phyloP scores from a whole-genome alignment of 2,113 vertebrate species.

The Aplodontia rufa region DNA sequence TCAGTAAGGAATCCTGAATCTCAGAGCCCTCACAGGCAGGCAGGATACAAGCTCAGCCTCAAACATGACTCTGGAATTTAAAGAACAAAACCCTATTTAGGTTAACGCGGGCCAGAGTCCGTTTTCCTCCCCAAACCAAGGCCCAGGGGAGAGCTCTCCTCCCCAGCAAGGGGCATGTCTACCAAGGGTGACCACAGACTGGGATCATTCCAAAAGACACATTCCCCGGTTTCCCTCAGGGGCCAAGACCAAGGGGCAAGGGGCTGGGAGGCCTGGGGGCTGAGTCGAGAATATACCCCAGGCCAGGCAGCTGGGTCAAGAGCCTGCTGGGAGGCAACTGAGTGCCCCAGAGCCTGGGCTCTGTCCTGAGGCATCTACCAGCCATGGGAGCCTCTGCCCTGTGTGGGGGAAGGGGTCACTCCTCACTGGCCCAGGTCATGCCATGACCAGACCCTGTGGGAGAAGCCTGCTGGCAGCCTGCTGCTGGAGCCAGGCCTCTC shows the following conservation, averaged over 20 bases:
- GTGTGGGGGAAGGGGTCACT: neutral
- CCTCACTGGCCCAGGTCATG: no score
- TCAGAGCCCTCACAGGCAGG: neutral
- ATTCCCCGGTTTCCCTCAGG: neutral
- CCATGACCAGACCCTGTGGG: neutral
- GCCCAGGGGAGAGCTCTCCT: neutral
- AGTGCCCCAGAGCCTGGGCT: neutral
- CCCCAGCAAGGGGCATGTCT: neutral
- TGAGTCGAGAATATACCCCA: fast-evolving
- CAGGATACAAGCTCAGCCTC: neutral
- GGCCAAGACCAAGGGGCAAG: neutral
- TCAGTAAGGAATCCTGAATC: neutral
- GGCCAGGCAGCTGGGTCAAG: neutral
- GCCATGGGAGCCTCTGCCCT: neutral
- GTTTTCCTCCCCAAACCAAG: slow-evolving; percentile 31
- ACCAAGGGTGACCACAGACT: slow-evolving; percentile 5
- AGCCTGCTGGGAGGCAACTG: neutral
- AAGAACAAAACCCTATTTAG: slow-evolving; percentile 35
- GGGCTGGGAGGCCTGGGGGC: neutral
- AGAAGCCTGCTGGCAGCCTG: neutral
- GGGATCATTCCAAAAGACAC: slow-evolving; percentile 30
- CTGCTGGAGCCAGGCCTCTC: neutral
- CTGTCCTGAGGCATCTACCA: neutral
- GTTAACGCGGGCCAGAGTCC: neutral
- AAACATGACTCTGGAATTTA: neutral